phyloP scores from a whole-genome alignment of 2,888 invertebrate species.

The Drosophila siamana region DNA sequence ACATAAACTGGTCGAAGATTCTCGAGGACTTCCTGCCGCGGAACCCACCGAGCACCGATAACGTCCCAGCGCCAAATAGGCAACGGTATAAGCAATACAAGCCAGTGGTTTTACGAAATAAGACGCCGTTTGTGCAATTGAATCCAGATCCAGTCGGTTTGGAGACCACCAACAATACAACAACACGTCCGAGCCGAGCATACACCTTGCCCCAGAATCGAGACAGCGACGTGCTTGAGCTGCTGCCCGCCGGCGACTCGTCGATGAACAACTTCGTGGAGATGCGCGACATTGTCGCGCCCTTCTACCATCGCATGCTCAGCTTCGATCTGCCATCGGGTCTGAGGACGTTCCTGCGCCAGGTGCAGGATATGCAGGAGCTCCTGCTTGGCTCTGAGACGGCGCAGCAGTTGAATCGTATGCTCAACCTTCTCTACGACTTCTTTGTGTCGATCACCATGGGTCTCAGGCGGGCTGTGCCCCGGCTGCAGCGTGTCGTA shows the following conservation, averaged over 20 bases:
- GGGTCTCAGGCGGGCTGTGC: neutral
- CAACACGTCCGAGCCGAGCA: neutral
- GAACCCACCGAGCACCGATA: neutral
- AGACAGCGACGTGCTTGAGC: neutral
- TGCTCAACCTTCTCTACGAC: neutral
- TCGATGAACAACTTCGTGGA: neutral
- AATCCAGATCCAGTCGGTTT: neutral
- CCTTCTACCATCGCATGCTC: neutral
- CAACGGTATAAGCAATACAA: neutral
- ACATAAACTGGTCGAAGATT: neutral
- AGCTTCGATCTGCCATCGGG: neutral
- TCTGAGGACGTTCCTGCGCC: neutral
- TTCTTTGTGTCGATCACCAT: neutral
- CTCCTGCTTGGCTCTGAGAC: neutral
- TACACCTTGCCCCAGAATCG: constrained; percentile 17
- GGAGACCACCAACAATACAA: neutral
- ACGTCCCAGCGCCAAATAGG: accelerated
- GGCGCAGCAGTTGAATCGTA: neutral
- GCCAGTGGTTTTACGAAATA: neutral
- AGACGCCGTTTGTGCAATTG: neutral
- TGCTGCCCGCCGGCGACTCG: neutral
- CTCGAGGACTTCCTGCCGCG: neutral
- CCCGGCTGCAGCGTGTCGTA: neutral
- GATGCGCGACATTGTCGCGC: neutral
- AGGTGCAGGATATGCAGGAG: neutral